Conservation (phyloP, 2,888 invertebrate genomes). For the Dryomyza anilis region DNA sequence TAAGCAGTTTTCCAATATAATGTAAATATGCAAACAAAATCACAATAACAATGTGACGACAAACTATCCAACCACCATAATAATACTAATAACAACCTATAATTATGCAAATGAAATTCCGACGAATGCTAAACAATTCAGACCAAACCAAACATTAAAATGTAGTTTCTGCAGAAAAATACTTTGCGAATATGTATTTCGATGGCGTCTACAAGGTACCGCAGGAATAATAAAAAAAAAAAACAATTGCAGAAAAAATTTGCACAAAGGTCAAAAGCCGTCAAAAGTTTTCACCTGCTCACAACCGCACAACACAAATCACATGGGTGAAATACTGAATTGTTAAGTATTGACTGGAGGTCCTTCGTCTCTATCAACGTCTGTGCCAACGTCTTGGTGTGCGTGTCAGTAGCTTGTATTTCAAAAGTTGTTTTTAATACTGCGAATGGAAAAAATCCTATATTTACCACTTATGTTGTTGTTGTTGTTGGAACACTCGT, state of each 20-base stretch:
- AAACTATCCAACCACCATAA: background rate
- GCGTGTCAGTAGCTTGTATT: background rate
- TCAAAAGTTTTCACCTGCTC: background rate
- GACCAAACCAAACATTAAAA: background rate
- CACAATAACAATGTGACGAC: background rate
- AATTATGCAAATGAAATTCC: background rate
- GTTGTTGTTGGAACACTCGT: background rate
- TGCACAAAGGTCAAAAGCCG: constrained; percentile 19
- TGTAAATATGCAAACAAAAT: background rate
- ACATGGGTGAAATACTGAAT: background rate
- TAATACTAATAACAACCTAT: background rate
- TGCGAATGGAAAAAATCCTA: no score
- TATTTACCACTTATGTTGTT: no score
- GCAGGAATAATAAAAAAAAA: background rate
- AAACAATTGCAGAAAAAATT: background rate
- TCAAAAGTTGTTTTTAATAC: background rate
- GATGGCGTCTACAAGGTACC: background rate
- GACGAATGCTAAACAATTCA: background rate
- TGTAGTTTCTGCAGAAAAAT: constrained; percentile 5
- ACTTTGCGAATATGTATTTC: background rate
- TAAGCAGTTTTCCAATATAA: no score
- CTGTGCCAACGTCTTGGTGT: background rate
- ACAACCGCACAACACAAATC: background rate
- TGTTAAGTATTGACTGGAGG: constrained; percentile 1
- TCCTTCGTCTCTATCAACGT: background rate